phyloP scores from a whole-genome alignment of 2,113 vertebrate species.

The Ciconia boyciana region DNA sequence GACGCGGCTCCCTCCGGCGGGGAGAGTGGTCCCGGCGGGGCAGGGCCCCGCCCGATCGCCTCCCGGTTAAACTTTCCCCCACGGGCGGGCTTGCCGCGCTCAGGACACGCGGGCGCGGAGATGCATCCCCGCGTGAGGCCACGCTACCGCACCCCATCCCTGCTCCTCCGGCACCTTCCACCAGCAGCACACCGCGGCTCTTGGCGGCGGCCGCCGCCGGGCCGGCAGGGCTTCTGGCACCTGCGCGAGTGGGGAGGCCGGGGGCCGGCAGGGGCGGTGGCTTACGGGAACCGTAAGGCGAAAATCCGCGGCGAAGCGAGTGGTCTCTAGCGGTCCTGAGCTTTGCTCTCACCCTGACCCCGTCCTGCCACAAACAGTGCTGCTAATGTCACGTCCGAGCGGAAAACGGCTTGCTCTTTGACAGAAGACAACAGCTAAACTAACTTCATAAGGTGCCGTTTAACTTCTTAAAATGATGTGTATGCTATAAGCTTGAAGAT shows the following conservation, averaged over 20 bases:
- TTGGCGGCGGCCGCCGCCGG: not conserved
- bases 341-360: not conserved
- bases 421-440: not conserved
- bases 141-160: too few species aligned
- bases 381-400: accelerated
- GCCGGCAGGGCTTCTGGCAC: not conserved
- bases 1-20: not conserved
- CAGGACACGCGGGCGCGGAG: not conserved
- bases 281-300: not conserved
- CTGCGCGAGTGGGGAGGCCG: not conserved
- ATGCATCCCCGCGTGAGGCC: not conserved
- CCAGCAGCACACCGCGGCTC: not conserved
- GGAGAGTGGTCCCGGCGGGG: too few species aligned
- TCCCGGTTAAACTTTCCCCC: not conserved
- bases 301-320: accelerated
- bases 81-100: not conserved
- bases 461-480: not conserved
- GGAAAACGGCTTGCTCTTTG: accelerated
- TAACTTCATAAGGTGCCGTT: not conserved
- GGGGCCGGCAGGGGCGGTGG: too few species aligned
- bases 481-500: not conserved
- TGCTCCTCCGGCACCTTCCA: not conserved
- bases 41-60: too few species aligned
- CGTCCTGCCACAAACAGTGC: accelerated
- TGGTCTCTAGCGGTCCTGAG: accelerated